Evolutionary conservation across 2,113 vertebrate genomes (phyloP), one percentile per base, ranked within the genome.

Genomic region (Oreochromis spilurus): DNA sequence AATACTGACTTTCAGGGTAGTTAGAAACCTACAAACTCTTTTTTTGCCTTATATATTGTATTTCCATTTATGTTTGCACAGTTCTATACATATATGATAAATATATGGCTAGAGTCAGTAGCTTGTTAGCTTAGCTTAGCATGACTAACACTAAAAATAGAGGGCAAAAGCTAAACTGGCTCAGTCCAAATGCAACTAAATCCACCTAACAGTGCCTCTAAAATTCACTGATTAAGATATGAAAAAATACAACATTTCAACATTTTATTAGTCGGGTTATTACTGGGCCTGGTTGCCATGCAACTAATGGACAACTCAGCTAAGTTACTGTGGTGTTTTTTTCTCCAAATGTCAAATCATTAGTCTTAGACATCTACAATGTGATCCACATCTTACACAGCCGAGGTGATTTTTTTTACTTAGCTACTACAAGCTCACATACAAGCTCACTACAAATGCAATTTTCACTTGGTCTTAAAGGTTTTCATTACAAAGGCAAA

Each of bases 281-380:
- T 60, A 58, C n/a, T 58, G 79, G 77, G 79, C 24, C 38, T 81
- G 38, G 45, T 52, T 77, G 72, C 10, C 38, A 60, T 81, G 54
- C 54, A 60, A 60, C 79, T 81, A 81, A 81, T 48, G 26, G 45
- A 52, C 6, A 52, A 82, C 79, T 62, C 26, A 21, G 13, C 29
- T 50, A 50, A 82, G 8, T 67, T 36, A 12, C 8, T 52, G 19
- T 34, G 13, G 19, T 0, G 0, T 7, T 36, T 52, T 48, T 75
- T 62, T 62, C 4, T 10, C 9, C 10, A 84, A 50, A 60, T 88
- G 57, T 26, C 29, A 55, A 54, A 48, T 29, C 38, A 9, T 24
- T 55, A 16, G 19, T 54, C 31, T 45, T 4, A 53, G 60, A 53
- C 24, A 5, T 29, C 21, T n/a, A 58, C 6, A n/a, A 72, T 9